Evolutionary conservation across 2,888 invertebrate genomes (phyloP).

Genomic region (Cosmia trapezina): DNA sequence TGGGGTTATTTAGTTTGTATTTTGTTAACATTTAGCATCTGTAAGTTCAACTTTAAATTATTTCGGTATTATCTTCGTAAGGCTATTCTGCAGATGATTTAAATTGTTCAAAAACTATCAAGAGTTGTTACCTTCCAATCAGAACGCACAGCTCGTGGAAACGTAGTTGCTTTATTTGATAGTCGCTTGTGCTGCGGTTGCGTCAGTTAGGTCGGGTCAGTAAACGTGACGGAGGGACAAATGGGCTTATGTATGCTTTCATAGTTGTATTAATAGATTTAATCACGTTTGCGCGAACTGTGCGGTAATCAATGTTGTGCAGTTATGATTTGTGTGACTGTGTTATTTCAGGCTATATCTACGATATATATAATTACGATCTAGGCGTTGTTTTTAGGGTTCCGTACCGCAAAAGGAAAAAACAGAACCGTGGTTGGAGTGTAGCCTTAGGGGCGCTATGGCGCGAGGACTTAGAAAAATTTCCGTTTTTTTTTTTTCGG

Average conservation of each 20-base stretch:
- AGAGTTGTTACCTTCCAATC: constrained; percentile 13
- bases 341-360: not conserved
- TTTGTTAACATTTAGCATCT: constrained; percentile 13
- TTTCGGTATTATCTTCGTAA: not conserved
- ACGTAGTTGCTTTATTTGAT: constrained; percentile 43
- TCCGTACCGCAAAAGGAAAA: too few species aligned
- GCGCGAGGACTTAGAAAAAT: too few species aligned
- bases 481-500: too few species aligned
- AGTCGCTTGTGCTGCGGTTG: constrained; percentile 33
- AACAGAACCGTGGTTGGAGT: too few species aligned
- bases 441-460: too few species aligned
- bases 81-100: constrained; percentile 2
- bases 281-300: constrained; percentile 2
- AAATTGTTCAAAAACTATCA: constrained; percentile 8
- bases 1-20: not conserved
- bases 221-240: constrained; percentile 38
- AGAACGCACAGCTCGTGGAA: constrained; percentile 8
- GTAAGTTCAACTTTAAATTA: constrained; percentile 9
- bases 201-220: constrained; percentile 39
- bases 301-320: not conserved
- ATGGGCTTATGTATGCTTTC: constrained; percentile 25
- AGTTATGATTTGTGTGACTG: not conserved
- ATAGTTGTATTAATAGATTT: constrained; percentile 31
- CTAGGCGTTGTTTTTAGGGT: too few species aligned
- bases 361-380: not conserved